phyloP scores from a whole-genome alignment of 2,888 invertebrate genomes.

The Zonitis immaculata region DNA sequence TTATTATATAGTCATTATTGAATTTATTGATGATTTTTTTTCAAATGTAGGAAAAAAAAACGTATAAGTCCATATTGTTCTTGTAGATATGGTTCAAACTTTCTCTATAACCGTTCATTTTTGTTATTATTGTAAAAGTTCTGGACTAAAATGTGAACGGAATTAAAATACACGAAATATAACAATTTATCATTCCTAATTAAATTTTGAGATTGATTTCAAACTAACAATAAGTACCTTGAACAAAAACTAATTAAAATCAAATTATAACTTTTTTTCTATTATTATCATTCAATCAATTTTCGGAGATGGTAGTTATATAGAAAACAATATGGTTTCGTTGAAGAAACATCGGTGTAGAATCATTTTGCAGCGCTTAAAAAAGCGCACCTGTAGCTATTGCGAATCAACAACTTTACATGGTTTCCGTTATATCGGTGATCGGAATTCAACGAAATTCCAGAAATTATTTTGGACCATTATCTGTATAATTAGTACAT shows the following conservation, averaged over 20 bases:
- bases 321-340: not conserved
- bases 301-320: not conserved
- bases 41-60: not conserved
- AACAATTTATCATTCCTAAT: not conserved
- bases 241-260: not conserved
- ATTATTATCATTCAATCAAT: not conserved
- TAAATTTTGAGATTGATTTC: not conserved
- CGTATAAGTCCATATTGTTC: not conserved
- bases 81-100: not conserved
- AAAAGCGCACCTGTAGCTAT: constrained; percentile 42
- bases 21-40: not conserved
- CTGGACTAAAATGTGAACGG: not conserved
- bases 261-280: not conserved
- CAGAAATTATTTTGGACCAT: constrained; percentile 22
- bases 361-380: not conserved
- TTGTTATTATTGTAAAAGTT: not conserved
- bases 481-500: constrained; percentile 15
- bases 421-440: constrained; percentile 26
- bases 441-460: constrained; percentile 15
- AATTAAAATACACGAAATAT: not conserved
- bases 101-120: not conserved
- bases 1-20: not conserved
- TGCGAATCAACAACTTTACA: constrained; percentile 21
- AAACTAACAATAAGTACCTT: not conserved
- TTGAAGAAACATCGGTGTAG: not conserved